Base-by-base conservation (phyloP, 2,888 invertebrate species). In the Drosophila leonis region DNA sequence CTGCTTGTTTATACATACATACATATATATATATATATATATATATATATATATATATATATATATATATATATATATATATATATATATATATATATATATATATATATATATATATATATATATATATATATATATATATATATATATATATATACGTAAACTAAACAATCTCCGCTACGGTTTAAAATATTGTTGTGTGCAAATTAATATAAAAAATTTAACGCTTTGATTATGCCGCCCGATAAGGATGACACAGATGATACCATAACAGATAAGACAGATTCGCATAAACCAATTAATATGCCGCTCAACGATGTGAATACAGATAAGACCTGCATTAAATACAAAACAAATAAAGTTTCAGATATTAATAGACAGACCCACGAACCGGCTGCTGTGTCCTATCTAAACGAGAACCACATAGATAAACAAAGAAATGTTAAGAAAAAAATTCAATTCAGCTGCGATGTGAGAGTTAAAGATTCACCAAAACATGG, bases 291-390 rank as follows among this genome's bases (percentile, higher is more conserved):
- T 60, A 81, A 61, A 37, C 41, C 57, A 66, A 75, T 61, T 57
- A 62, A 72, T 56, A 37, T 60, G 46, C 46, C 44, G 70, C 49
- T 51, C 44, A 72, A 49, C 39, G 71, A 81, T 64, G 59, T 52
- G 65, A 71, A 75, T 46, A 60, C 67, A 54, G 88, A 83, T 78
- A 72, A 68, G 59, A 59, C 70, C 44, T 66, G 65, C 69, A 75
- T 69, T 76, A 87, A 71, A 72, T 56, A 65, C 61, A 89, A 84
- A 72, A 78, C 78, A 51, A 90, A 90, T 73, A 86, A 88, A 70
- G 85, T 90, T 65, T 66, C 85, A 62, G 88, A 86, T 78, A 74
- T 78, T 56, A 71, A 68, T 66, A 72, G 67, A 65, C 60, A 69
- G 20, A 39, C 70, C 7, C 49, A 59, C 56, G 60, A 75, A 5